Base-by-base conservation (phyloP, 2,888 invertebrate species). In the Aleiodes leptofemur region DNA sequence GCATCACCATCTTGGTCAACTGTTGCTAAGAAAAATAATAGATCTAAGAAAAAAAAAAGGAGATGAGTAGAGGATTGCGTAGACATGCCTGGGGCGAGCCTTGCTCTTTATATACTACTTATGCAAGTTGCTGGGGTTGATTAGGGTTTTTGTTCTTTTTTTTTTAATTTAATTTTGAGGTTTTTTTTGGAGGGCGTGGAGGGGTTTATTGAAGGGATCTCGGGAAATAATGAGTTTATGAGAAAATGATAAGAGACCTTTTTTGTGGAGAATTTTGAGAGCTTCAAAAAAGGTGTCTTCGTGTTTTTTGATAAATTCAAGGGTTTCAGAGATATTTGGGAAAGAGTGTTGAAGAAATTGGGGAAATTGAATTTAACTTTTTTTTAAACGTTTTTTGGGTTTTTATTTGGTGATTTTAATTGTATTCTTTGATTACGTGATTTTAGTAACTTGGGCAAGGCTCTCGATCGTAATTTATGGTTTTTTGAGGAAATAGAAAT, bases 1-100 rank as follows among this genome's bases (percentile, higher is more conserved):
- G 73, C 77, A 4, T 80, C 77, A 14, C 76, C 81, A 3, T 78
- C 78, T 55, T 78, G 75, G 69, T 77, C 77, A 13, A 66, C 77
- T 78, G 76, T 81, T 73, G 59, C 80, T 55, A 88, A 86, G 80
- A 89, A 88, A 80, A 81, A 82, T 81, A 83, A 79, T 77, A 83
- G 86, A 74, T 87, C 85, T 59, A 89, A 86, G 79, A 89, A 88
- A 78, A 89, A 89, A 85, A 88, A 86, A 81, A 88, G 87, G 76
- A 89, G 89, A 89, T 89, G 89, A 89, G 89, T 89, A 84, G 87
- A 89, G 88, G 88, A 88, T 82, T 88, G 89, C 83, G 87, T 89
- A 85, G 88, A 89, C 84, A 88, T 89, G 83, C 89, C 86, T 80
- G 85, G 86, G 82, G 89, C 89, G 79, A 86, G 89, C 82, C 88